Base-by-base conservation (phyloP, 2,113 vertebrate genomes). In the Semnopithecus entellus region DNA sequence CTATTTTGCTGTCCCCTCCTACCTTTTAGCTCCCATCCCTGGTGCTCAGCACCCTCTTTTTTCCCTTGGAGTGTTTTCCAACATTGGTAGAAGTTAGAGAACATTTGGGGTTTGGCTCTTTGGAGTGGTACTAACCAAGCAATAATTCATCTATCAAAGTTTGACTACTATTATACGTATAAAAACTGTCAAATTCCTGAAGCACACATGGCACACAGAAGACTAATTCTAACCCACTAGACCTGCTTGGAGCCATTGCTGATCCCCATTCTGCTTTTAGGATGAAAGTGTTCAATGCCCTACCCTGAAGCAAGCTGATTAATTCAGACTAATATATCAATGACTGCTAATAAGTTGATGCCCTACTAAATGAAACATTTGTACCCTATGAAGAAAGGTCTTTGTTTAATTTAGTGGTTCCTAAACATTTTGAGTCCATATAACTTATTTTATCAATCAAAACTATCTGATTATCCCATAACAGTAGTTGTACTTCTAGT, bases 361-460 rank as follows among this genome's bases (percentile, higher is more conserved):
- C 13, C 8, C 43, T 80, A 57, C 43, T 3, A 70, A 87, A 9
- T 90, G 75, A 86, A 48, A 94, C 68, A 17, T 73, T 35, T 80
- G 8, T 70, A 30, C 23, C 11, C 50, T 84, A 1, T 84, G 45
- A 80, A 57, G 25, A 79, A 85, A n/a, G 23, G 3, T 76, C 14
- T 75, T 84, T 88, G 32, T 45, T 89, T 92, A 89, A 59, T 79
- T 72, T 22, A 86, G 11, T 76, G 17, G 23, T 88, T 81, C 64
- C 27, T 94, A 68, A 86, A 83, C 18, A 57, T 38, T 91, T 70
- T 86, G 40, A 20, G 14, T 50, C 20, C 22, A 66, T 0, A 32
- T 92, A 50, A 80, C 45, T 72, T 91, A 11, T 93, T 85, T 92
- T 43, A n/a, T 70, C 90, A 55, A 75, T 64, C 38, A 75, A 91